Conservation (phyloP, 2,888 invertebrate species). For the Antitype chi region DNA sequence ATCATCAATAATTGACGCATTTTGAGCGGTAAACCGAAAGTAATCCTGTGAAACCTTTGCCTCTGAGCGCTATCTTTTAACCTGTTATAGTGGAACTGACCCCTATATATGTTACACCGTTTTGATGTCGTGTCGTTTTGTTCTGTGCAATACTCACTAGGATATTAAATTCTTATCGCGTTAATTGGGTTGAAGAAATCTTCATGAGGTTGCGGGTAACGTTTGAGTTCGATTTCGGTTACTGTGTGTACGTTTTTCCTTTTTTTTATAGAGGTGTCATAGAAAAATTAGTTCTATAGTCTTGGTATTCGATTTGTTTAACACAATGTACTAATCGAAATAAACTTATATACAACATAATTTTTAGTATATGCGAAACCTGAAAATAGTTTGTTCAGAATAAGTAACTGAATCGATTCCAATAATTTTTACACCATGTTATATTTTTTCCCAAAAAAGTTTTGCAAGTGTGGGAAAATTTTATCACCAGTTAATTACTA, state of each 20-base stretch:
- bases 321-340: neutral
- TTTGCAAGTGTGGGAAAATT: too few species aligned
- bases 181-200: conserved; percentile 1
- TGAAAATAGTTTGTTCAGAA: too few species aligned
- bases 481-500: too few species aligned
- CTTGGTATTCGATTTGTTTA: neutral
- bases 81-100: conserved; percentile 16
- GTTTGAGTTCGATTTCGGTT: neutral
- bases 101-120: conserved; percentile 27
- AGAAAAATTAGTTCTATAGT: neutral
- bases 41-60: neutral
- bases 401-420: too few species aligned
- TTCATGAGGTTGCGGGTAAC: neutral
- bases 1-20: neutral
- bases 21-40: neutral
- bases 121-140: conserved; percentile 53
- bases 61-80: neutral
- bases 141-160: conserved; percentile 46
- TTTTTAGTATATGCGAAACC: too few species aligned
- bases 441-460: too few species aligned
- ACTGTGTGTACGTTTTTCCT: neutral
- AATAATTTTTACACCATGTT: too few species aligned
- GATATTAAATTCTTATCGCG: conserved; percentile 5
- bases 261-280: neutral
- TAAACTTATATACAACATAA: neutral